These are phyloP conservation scores for Epizoanthus rinbou DNA, from an alignment of 92 coral and sea anemone genomes.

Conservation along the genomic window DNA sequence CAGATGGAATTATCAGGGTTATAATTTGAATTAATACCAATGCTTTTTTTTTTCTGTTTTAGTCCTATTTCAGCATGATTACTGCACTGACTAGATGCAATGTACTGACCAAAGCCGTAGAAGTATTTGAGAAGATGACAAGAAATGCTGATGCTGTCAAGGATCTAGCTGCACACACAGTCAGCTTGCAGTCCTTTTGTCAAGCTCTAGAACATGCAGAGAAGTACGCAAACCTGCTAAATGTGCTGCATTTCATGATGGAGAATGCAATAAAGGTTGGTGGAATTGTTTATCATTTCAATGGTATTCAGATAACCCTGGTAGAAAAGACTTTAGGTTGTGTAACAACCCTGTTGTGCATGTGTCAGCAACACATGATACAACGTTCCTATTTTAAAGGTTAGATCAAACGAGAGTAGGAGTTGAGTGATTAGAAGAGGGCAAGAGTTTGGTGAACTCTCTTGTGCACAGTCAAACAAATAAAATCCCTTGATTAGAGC, in stretches of 20 bases:
- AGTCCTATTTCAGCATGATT: background rate
- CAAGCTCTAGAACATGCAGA: constrained; percentile 47
- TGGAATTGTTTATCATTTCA: background rate
- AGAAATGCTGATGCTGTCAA: constrained; percentile 41
- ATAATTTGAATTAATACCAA: background rate
- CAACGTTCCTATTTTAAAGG: no score
- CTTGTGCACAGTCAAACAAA: no score
- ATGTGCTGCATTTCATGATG: constrained; percentile 57
- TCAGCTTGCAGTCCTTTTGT: constrained; percentile 53
- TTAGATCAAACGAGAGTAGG: no score
- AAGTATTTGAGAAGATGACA: constrained; percentile 46
- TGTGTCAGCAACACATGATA: no score
- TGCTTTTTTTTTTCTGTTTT: background rate
- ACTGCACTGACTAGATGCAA: constrained; percentile 49
- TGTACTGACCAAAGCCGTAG: constrained; percentile 48
- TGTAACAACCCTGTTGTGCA: no score
- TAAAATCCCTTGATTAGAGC: no score
- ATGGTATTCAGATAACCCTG: background rate
- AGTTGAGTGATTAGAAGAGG: no score
- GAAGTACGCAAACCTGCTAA: constrained; percentile 42
- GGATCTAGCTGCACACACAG: constrained; percentile 33
- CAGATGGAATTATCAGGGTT: no score
- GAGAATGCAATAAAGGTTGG: constrained; percentile 58
- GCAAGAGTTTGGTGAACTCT: no score
- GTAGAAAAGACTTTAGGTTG: no score